Percentiles rank a stretch among this genome's conserved stretches.
phyloP scores from a whole-genome alignment of 2,113 vertebrate genomes.

The Crocuta crocuta region DNA sequence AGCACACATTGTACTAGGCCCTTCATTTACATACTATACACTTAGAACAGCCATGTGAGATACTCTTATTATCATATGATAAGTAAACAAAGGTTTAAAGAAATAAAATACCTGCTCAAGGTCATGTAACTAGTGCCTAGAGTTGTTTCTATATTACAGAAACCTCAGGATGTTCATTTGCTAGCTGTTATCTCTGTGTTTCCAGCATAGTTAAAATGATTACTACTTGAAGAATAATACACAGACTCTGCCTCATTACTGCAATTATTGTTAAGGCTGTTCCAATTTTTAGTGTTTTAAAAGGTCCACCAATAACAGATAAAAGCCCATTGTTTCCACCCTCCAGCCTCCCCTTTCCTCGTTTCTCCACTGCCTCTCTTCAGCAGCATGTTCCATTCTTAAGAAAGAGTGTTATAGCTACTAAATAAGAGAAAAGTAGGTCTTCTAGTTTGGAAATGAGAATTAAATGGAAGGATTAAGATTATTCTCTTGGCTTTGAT shows the following conservation, averaged over 20 bases:
- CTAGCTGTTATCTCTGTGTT: background rate
- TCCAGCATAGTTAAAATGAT: background rate
- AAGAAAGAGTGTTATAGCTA: background rate
- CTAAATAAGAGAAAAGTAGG: background rate
- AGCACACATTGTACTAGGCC: background rate
- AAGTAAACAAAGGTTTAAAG: background rate
- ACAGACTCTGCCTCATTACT: background rate
- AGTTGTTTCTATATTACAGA: background rate
- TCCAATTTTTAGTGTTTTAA: background rate
- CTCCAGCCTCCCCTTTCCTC: background rate
- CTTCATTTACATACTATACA: slow-evolving; percentile 1
- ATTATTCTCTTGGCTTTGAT: background rate
- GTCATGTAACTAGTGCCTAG: background rate
- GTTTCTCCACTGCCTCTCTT: background rate
- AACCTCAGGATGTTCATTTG: background rate
- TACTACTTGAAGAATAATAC: background rate
- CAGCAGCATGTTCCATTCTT: background rate
- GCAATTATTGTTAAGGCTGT: background rate
- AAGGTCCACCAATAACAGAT: background rate
- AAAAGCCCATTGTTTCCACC: background rate
- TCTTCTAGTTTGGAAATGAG: background rate
- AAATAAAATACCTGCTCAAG: background rate
- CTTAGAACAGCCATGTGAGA: background rate
- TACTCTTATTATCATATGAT: background rate
- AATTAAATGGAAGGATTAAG: background rate